Evolutionary conservation across 2,113 vertebrate genomes (phyloP).

Genomic region (Philantomba maxwellii): DNA sequence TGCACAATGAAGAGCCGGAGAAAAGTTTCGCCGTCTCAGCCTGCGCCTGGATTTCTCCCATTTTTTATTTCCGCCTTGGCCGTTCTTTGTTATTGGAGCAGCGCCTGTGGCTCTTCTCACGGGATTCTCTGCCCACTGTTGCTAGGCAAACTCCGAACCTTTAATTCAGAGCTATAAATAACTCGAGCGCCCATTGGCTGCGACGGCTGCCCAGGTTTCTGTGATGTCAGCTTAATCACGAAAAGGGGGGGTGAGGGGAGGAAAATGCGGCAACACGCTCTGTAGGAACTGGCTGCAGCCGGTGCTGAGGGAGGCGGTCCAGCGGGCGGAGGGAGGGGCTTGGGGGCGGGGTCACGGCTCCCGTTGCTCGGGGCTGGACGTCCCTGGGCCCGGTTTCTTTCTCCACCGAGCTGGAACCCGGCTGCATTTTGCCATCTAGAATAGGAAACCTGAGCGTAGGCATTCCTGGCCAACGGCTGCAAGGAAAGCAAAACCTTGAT

Average conservation of each 20-base stretch:
- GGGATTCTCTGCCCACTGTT: conserved; percentile 86
- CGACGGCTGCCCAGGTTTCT: conserved; percentile 59
- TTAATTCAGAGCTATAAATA: conserved; percentile 90
- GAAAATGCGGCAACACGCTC: conserved; percentile 79
- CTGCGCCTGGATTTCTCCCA: conserved; percentile 52
- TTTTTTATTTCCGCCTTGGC: conserved; percentile 75
- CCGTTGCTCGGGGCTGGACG: background rate
- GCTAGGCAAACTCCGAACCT: conserved; percentile 91
- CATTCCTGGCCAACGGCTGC: background rate
- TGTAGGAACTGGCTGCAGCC: conserved; percentile 78
- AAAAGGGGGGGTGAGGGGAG: conserved; percentile 51
- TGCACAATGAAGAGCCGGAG: background rate
- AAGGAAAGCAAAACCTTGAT: background rate
- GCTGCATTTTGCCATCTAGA: background rate
- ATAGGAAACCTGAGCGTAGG: background rate
- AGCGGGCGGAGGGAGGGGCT: background rate
- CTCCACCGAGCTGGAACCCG: background rate
- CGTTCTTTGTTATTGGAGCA: conserved; percentile 82
- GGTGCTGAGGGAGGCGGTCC: conserved; percentile 47
- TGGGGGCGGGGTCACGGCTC: background rate
- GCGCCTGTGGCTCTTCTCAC: conserved; percentile 79
- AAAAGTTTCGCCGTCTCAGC: conserved; percentile 63
- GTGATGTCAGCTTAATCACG: conserved; percentile 80
- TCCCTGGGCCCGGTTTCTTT: background rate
- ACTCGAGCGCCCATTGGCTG: conserved; percentile 83